Conservation (phyloP, 1,140 invertebrate species). For the Formica selysi region DNA sequence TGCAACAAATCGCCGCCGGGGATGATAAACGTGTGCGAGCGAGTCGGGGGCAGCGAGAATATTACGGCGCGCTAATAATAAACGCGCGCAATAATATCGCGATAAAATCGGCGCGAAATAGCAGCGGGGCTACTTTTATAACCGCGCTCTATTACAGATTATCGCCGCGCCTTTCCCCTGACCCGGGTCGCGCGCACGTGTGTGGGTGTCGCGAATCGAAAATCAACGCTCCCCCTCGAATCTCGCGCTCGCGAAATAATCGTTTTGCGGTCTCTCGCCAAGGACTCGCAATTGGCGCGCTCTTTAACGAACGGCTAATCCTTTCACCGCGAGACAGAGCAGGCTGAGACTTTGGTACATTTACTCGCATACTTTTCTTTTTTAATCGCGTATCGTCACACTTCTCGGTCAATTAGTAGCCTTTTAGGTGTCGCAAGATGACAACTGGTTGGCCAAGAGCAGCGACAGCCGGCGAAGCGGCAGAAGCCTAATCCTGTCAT, state of each 20-base stretch:
- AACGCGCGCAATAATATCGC: slow-evolving; percentile 62
- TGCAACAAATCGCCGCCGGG: slow-evolving; percentile 36
- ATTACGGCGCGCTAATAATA: slow-evolving; percentile 49
- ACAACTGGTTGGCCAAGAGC: slow-evolving; percentile 32
- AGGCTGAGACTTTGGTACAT: slow-evolving; percentile 30
- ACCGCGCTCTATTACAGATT: background rate
- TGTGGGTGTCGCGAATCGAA: slow-evolving; percentile 33
- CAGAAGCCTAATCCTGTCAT: slow-evolving; percentile 23
- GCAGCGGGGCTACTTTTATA: background rate
- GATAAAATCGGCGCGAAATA: slow-evolving; percentile 61
- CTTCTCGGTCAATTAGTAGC: slow-evolving; percentile 51
- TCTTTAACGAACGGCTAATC: slow-evolving; percentile 46
- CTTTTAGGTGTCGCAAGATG: slow-evolving; percentile 47
- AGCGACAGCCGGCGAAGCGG: slow-evolving; percentile 12
- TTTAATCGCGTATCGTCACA: slow-evolving; percentile 40
- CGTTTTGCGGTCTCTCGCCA: slow-evolving; percentile 2
- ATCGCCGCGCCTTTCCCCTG: background rate
- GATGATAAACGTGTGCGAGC: slow-evolving; percentile 42
- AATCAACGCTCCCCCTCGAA: slow-evolving; percentile 7
- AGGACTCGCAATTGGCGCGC: slow-evolving; percentile 46
- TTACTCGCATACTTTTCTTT: background rate
- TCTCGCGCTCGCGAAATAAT: slow-evolving; percentile 31
- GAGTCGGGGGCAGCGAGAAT: slow-evolving; percentile 9
- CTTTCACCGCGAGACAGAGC: slow-evolving; percentile 42
- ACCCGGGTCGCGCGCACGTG: no score